These are phyloP conservation scores for Troides aeacus DNA, from an alignment of 2,888 invertebrate species.

Conservation along the genomic window DNA sequence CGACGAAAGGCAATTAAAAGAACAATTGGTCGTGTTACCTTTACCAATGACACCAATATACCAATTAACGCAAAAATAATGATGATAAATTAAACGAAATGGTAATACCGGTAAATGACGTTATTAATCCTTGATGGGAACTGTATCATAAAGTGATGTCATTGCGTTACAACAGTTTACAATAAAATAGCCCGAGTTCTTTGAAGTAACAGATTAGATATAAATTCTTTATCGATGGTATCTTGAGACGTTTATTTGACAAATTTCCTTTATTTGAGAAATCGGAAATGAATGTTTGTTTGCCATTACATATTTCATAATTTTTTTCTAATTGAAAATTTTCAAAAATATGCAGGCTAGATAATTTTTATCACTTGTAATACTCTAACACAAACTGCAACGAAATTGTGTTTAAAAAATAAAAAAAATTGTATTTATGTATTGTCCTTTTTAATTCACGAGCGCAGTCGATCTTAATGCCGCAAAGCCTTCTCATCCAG, in stretches of 20 bases:
- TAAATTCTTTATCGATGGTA: constrained; percentile 2
- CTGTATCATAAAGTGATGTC: constrained; percentile 11
- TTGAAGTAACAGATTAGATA: constrained; percentile 28
- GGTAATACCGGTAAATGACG: background rate
- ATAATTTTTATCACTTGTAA: too few species aligned
- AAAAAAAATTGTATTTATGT: too few species aligned
- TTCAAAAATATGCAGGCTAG: too few species aligned
- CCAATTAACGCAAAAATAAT: too few species aligned
- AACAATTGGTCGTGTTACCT: too few species aligned
- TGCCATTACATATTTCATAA: background rate
- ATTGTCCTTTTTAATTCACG: too few species aligned
- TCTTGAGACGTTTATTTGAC: background rate
- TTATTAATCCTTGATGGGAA: background rate
- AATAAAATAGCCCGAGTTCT: background rate
- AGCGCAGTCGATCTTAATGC: too few species aligned
- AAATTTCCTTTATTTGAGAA: background rate
- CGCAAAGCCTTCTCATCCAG: too few species aligned
- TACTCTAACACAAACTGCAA: too few species aligned
- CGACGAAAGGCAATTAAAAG: too few species aligned
- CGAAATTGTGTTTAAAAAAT: too few species aligned
- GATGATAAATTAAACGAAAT: background rate
- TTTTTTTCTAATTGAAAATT: background rate
- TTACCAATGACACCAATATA: too few species aligned
- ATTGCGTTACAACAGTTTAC: constrained; percentile 1
- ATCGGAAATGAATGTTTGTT: background rate